Conservation (phyloP, 1,140 invertebrate genomes). For the Palaemon carinicauda region DNA sequence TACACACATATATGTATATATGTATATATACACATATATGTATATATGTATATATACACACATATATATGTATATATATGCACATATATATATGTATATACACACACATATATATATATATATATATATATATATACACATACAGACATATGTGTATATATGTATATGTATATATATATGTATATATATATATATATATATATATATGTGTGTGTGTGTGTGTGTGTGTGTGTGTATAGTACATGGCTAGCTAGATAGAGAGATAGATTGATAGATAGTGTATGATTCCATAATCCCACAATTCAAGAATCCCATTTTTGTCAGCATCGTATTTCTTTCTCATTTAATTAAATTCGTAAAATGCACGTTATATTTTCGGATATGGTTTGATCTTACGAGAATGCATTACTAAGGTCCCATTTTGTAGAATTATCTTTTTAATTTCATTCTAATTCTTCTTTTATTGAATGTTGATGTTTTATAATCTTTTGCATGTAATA, state of each 20-base stretch:
- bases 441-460: too few species aligned
- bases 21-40: not conserved
- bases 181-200: not conserved
- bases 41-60: not conserved
- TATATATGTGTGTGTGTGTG: not conserved
- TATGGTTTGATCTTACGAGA: too few species aligned
- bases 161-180: not conserved
- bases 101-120: not conserved
- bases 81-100: not conserved
- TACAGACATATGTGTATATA: not conserved
- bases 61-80: not conserved
- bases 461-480: too few species aligned
- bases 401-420: too few species aligned
- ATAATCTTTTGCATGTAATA: too few species aligned
- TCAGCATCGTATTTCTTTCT: too few species aligned
- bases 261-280: not conserved
- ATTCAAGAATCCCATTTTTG: too few species aligned
- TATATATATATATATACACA: not conserved
- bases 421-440: too few species aligned
- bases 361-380: too few species aligned
- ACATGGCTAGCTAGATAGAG: too few species aligned
- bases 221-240: not conserved
- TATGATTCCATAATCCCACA: too few species aligned
- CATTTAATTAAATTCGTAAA: too few species aligned
- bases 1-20: not conserved